phyloP scores from a whole-genome alignment of 2,113 vertebrate species.

The Brachionichthys hirsutus region DNA sequence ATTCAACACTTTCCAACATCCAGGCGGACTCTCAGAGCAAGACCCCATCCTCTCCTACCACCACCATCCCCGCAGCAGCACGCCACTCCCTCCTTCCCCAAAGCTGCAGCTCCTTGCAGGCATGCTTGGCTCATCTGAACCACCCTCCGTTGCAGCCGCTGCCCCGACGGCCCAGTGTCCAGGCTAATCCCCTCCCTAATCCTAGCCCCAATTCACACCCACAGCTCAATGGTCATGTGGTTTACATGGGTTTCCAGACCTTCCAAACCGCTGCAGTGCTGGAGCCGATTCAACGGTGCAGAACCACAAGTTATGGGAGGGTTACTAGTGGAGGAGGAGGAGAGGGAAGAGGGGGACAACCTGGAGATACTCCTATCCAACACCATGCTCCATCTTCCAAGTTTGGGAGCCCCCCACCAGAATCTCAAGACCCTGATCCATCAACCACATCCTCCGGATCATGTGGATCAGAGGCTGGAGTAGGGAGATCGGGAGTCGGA shows the following conservation, averaged over 20 bases:
- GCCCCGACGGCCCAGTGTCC: constrained; percentile 27
- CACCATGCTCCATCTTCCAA: constrained; percentile 45
- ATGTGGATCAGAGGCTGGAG: constrained; percentile 64
- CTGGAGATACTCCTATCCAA: constrained; percentile 38
- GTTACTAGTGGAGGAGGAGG: constrained; percentile 38
- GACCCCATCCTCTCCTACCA: constrained; percentile 62
- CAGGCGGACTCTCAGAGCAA: constrained; percentile 67
- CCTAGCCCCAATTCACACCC: constrained; percentile 44
- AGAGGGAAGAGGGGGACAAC: constrained; percentile 24
- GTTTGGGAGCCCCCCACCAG: constrained; percentile 80
- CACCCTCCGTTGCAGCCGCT: constrained; percentile 47
- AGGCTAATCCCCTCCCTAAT: constrained; percentile 38
- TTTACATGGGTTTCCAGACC: constrained; percentile 76
- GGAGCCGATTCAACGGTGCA: constrained; percentile 60
- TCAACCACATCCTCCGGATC: constrained; percentile 47
- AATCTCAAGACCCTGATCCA: constrained; percentile 43
- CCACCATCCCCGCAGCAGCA: constrained; percentile 60
- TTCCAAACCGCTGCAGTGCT: constrained; percentile 65
- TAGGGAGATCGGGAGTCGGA: constrained; percentile 16
- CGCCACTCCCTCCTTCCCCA: constrained; percentile 64
- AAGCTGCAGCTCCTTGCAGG: constrained; percentile 64
- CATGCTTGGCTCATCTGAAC: constrained; percentile 59
- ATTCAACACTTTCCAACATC: constrained; percentile 59
- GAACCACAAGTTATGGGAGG: constrained; percentile 48
- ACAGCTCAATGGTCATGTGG: constrained; percentile 75